Conservation (phyloP, 2,113 vertebrate species). For the Meriones unguiculatus region DNA sequence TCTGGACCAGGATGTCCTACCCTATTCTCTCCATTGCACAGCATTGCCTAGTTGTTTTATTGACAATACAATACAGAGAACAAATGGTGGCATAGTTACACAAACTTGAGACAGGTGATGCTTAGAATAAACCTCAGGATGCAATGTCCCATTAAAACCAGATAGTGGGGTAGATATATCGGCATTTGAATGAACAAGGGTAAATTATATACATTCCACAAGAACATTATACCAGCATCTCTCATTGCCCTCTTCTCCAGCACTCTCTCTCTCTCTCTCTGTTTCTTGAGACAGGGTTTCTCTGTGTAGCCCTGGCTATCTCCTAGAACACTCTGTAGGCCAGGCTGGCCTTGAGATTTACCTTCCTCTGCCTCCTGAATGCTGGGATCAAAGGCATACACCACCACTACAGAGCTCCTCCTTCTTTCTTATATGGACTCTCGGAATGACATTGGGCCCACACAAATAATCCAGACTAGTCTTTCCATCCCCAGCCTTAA, state of each 20-base stretch:
- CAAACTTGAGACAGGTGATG: too few species aligned
- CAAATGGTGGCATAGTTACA: too few species aligned
- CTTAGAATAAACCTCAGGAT: too few species aligned
- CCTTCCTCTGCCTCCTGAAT: neutral
- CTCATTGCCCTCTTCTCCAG: neutral
- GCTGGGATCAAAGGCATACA: neutral
- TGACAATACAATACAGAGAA: too few species aligned
- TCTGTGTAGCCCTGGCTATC: neutral
- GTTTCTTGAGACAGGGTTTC: neutral
- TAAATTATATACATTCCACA: too few species aligned
- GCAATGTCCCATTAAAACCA: too few species aligned
- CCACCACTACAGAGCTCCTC: neutral
- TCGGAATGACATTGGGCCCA: neutral
- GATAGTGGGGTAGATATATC: too few species aligned
- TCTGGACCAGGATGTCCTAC: too few species aligned
- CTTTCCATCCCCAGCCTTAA: neutral
- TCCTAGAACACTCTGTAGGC: neutral
- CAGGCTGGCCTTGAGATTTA: neutral
- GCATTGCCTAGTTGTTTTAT: too few species aligned
- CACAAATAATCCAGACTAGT: neutral
- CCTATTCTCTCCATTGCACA: too few species aligned
- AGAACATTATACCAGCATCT: neutral
- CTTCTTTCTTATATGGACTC: neutral
- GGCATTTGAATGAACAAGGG: too few species aligned
- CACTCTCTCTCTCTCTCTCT: neutral